phyloP scores from a whole-genome alignment of 2,888 invertebrate genomes.

The Polymixis flavicincta region DNA sequence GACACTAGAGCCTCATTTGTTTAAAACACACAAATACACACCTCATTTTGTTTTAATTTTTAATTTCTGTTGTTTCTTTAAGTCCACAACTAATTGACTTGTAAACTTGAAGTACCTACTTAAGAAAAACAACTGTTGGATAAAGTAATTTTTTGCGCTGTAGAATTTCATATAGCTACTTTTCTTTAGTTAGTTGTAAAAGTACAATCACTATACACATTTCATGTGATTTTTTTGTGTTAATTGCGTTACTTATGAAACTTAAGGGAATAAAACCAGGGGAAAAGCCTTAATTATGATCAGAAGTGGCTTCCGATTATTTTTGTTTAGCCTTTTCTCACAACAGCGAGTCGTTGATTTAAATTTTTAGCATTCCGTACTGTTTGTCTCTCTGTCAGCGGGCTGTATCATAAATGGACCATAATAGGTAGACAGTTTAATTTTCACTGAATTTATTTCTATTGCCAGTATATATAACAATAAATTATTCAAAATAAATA shows the following conservation, averaged over 20 bases:
- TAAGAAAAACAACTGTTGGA: constrained; percentile 9
- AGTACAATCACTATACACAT: background rate
- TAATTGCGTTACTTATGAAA: background rate
- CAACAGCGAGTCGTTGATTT: too few relatives aligned
- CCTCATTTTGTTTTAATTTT: constrained; percentile 4
- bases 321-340: too few relatives aligned
- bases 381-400: too few relatives aligned
- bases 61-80: constrained; percentile 21
- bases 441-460: too few relatives aligned
- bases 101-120: constrained; percentile 22
- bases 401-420: too few relatives aligned
- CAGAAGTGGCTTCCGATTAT: too few relatives aligned
- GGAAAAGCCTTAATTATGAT: too few relatives aligned
- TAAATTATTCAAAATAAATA: too few relatives aligned
- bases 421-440: too few relatives aligned
- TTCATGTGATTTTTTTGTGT: background rate
- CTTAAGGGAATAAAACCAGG: background rate
- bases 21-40: constrained; percentile 11
- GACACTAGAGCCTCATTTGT: constrained; percentile 18
- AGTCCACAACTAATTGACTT: constrained; percentile 34
- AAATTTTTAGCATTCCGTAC: too few relatives aligned
- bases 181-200: constrained; percentile 23
- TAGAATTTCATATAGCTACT: background rate
- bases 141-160: background rate
- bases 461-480: too few relatives aligned